phyloP scores from a whole-genome alignment of 2,113 vertebrate species.

The Xiphophorus hellerii region DNA sequence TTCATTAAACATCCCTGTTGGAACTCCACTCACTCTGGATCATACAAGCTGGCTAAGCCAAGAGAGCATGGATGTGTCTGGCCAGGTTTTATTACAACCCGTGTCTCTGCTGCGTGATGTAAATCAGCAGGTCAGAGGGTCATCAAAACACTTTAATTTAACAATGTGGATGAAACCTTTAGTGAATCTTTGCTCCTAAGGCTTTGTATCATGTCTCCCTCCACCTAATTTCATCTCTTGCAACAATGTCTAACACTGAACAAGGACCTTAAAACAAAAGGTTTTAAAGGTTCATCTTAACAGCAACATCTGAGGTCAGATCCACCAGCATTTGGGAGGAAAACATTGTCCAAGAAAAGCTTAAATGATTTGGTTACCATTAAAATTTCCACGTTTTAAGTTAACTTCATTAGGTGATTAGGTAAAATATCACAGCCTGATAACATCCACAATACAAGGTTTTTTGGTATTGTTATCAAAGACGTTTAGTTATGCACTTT shows the following conservation, averaged over 20 bases:
- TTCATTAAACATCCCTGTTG: constrained; percentile 74
- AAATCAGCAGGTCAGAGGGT: constrained; percentile 75
- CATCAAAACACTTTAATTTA: constrained; percentile 70
- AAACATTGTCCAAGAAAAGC: not conserved
- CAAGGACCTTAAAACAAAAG: constrained; percentile 60
- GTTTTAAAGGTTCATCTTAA: constrained; percentile 47
- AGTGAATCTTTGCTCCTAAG: constrained; percentile 51
- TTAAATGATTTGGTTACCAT: not conserved
- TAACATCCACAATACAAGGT: too few relatives aligned
- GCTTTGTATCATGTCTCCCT: constrained; percentile 49
- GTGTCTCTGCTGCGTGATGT: constrained; percentile 71
- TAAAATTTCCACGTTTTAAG: too few relatives aligned
- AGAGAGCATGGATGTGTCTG: constrained; percentile 44
- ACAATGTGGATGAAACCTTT: constrained; percentile 48
- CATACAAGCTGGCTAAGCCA: constrained; percentile 57
- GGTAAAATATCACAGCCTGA: too few relatives aligned
- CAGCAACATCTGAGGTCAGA: constrained; percentile 16
- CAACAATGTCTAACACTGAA: constrained; percentile 50
- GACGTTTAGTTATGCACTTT: too few relatives aligned
- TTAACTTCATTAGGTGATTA: too few relatives aligned
- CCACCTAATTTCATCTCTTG: constrained; percentile 47
- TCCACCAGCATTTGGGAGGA: not conserved
- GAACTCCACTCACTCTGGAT: constrained; percentile 57
- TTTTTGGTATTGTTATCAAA: too few relatives aligned
- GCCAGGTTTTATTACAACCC: constrained; percentile 67